A percentile compares a stretch with the other conserved stretches of the same genome.
phyloP scores from a whole-genome alignment of 2,888 invertebrate species.

The Macropis europaea region DNA sequence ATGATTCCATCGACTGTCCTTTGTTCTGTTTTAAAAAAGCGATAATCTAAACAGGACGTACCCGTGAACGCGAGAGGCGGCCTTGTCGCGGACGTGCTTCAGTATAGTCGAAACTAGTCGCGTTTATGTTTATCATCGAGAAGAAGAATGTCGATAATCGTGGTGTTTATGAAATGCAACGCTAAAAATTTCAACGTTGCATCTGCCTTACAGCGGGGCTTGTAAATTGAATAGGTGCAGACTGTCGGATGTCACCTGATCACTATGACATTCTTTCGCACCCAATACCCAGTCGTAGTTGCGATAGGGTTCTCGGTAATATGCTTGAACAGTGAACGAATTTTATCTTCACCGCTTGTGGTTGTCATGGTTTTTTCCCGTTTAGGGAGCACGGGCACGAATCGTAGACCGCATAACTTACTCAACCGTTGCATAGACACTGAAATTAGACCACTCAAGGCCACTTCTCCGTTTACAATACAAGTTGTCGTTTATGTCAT shows the following conservation, averaged over 20 bases:
- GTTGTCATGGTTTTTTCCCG: too few species aligned
- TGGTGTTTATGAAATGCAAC: too few species aligned
- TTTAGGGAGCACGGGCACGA: too few species aligned
- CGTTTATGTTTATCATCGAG: too few species aligned
- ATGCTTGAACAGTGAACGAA: too few species aligned
- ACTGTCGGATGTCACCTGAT: conserved; percentile 36
- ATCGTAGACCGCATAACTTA: too few species aligned
- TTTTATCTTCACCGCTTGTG: too few species aligned
- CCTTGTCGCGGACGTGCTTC: not conserved
- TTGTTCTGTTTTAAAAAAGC: not conserved
- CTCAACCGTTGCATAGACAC: too few species aligned
- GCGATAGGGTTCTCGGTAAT: conserved; percentile 21
- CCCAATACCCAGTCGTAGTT: conserved; percentile 24
- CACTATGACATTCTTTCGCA: conserved; percentile 28
- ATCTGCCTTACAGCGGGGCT: not conserved
- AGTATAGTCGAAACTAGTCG: not conserved
- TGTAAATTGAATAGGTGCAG: not conserved
- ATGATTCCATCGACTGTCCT: not conserved
- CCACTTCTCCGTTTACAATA: too few species aligned
- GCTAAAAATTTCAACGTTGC: not conserved
- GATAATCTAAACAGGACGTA: not conserved
- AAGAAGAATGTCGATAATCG: too few species aligned
- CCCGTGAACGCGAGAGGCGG: not conserved
- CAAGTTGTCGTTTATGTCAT: too few species aligned
- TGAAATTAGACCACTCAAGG: too few species aligned